Percentiles rank a stretch among this genome's conserved stretches.
Conservation (phyloP, 2,113 vertebrate genomes). For the Nothoprocta pentlandii region DNA sequence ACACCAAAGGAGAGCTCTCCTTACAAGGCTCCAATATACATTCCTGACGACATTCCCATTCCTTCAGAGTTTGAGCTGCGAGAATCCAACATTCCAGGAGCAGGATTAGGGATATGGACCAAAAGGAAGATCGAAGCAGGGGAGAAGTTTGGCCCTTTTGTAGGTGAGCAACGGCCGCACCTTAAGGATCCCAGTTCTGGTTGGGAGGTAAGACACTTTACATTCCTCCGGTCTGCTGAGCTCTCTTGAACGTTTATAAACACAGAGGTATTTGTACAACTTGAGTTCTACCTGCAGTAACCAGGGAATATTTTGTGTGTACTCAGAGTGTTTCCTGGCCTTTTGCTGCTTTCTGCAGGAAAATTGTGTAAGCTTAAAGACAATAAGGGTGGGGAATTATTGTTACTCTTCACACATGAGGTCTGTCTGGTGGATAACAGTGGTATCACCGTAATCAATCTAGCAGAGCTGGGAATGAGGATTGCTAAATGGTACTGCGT, state of each 20-base stretch:
- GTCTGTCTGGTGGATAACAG: not conserved
- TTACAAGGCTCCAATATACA: slow-evolving; percentile 85
- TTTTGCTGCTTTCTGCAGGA: not conserved
- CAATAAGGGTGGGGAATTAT: not conserved
- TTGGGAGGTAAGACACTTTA: slow-evolving; percentile 91
- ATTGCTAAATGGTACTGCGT: not conserved
- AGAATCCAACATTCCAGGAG: slow-evolving; percentile 85
- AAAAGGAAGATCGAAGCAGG: slow-evolving; percentile 89
- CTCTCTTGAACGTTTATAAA: not conserved
- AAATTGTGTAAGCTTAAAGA: not conserved
- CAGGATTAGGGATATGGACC: slow-evolving; percentile 92
- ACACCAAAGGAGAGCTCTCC: slow-evolving; percentile 86
- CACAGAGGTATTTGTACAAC: slow-evolving; percentile 14
- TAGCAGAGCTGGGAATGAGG: not conserved
- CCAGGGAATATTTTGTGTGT: not conserved
- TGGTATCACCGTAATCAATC: not conserved
- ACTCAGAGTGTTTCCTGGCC: not conserved
- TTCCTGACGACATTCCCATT: slow-evolving; percentile 86
- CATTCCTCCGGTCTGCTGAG: not conserved
- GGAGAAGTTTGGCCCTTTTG: slow-evolving; percentile 93
- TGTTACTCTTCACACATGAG: not conserved
- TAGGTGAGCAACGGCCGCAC: slow-evolving; percentile 83
- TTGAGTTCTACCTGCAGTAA: not conserved
- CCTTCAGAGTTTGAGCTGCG: slow-evolving; percentile 93
- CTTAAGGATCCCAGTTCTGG: slow-evolving; percentile 85